phyloP scores from a whole-genome alignment of 2,113 vertebrate species.

The Hepsetus odoe region DNA sequence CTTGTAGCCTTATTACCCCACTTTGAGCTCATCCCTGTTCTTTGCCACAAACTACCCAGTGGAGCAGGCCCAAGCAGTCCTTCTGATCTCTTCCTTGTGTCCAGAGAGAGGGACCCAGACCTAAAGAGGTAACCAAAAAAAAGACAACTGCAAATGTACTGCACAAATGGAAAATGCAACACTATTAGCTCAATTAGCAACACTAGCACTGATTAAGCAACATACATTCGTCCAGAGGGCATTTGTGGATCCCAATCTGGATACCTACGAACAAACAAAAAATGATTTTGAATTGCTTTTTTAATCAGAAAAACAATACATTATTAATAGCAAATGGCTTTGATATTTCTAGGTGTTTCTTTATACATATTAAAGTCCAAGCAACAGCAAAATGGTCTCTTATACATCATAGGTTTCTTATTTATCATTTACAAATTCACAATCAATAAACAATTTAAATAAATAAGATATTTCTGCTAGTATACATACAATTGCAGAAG shows the following conservation, averaged over 20 bases:
- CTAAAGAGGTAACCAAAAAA: conserved; percentile 48
- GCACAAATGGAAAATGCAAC: neutral
- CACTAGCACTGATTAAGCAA: too few species aligned
- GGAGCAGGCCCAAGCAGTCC: conserved; percentile 73
- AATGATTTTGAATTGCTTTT: neutral
- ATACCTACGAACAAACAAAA: conserved; percentile 77
- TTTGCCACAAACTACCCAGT: conserved; percentile 49
- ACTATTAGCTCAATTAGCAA: neutral
- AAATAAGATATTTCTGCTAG: too few species aligned
- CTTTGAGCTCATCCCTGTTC: conserved; percentile 63
- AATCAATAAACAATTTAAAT: too few species aligned
- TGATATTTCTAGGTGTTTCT: too few species aligned
- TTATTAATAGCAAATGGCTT: too few species aligned
- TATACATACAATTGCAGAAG: conserved; percentile 90
- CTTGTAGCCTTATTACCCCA: conserved; percentile 66
- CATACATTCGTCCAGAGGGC: conserved; percentile 84
- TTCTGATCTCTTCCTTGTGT: conserved; percentile 66
- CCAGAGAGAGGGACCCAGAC: conserved; percentile 54
- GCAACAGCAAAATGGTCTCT: too few species aligned
- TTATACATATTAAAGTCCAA: too few species aligned
- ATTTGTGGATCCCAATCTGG: conserved; percentile 91
- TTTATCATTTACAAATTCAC: too few species aligned
- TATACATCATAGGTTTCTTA: too few species aligned
- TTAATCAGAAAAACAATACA: too few species aligned
- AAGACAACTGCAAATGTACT: neutral